Conservation (phyloP, 1,140 invertebrate species). For the Lethocerus indicus region DNA sequence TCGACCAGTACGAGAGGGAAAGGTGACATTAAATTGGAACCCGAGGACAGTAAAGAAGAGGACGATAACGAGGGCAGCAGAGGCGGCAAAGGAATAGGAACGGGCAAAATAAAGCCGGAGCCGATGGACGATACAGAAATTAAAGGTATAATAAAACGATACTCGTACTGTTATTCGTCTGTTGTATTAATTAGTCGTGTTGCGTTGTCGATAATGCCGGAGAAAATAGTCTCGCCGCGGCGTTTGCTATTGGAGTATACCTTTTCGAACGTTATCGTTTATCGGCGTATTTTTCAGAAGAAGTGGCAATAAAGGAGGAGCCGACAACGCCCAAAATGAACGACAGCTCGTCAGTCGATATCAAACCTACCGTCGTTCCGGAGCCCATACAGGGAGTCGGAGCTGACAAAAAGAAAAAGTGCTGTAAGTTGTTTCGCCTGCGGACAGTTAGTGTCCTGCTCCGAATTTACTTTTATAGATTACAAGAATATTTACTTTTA, state of each 20-base stretch:
- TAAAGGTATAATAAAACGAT: too few relatives aligned
- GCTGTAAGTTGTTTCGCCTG: constrained; percentile 33
- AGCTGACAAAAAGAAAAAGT: constrained; percentile 46
- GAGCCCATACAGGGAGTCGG: constrained; percentile 35
- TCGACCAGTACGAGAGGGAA: constrained; percentile 32
- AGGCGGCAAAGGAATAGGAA: constrained; percentile 46
- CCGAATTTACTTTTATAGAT: too few relatives aligned
- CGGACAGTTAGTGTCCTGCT: too few relatives aligned
- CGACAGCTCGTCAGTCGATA: constrained; percentile 16
- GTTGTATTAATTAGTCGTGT: too few relatives aligned
- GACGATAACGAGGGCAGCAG: constrained; percentile 26
- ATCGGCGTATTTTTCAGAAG: neutral
- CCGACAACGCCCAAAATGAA: constrained; percentile 31
- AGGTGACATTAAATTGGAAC: constrained; percentile 45
- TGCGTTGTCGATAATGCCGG: too few relatives aligned
- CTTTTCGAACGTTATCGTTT: neutral
- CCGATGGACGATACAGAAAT: constrained; percentile 31
- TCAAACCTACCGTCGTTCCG: constrained; percentile 17
- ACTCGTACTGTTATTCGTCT: too few relatives aligned
- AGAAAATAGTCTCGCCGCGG: too few relatives aligned
- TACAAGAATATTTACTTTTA: too few relatives aligned
- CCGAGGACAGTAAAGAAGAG: constrained; percentile 25
- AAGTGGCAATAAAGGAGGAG: constrained; percentile 37
- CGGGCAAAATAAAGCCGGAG: constrained; percentile 45
- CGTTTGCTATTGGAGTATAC: too few relatives aligned